Conservation (phyloP, 2,888 invertebrate species). For the Lasioglossum figueresi region DNA sequence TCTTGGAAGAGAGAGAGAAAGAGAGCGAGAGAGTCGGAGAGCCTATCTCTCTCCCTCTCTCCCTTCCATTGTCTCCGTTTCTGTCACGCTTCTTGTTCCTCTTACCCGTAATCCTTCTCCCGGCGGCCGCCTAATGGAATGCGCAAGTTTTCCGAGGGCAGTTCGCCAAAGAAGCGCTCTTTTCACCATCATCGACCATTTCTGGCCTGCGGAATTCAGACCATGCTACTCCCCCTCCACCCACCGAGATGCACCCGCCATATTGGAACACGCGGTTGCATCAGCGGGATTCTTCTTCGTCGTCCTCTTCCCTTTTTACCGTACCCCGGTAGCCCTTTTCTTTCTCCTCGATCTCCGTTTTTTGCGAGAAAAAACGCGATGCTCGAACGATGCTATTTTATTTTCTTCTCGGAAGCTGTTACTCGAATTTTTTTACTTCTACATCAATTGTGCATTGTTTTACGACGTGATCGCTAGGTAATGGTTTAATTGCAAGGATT, state of each 20-base stretch:
- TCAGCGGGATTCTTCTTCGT: neutral
- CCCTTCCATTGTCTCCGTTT: conserved; percentile 32
- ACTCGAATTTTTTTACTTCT: neutral
- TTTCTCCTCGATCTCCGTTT: neutral
- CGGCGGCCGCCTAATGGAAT: conserved; percentile 52
- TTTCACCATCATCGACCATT: conserved; percentile 50
- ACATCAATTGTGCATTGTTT: neutral
- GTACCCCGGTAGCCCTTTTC: neutral
- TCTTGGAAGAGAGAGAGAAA: conserved; percentile 21
- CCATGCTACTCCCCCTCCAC: conserved; percentile 13
- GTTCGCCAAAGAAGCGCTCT: conserved; percentile 40
- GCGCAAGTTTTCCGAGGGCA: conserved; percentile 57
- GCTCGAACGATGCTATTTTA: neutral
- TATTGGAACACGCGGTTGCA: neutral
- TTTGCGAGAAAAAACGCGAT: neutral
- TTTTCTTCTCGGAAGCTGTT: neutral
- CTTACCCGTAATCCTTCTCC: conserved; percentile 55
- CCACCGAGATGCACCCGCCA: neutral
- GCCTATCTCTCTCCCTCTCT: conserved; percentile 34
- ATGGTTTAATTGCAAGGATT: neutral
- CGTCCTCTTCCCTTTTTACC: neutral
- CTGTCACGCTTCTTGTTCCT: conserved; percentile 51
- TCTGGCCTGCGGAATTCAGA: conserved; percentile 61
- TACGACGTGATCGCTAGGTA: neutral
- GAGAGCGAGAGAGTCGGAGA: neutral